Conservation (phyloP, 2,888 invertebrate species). For the Flexamia atlantica region DNA sequence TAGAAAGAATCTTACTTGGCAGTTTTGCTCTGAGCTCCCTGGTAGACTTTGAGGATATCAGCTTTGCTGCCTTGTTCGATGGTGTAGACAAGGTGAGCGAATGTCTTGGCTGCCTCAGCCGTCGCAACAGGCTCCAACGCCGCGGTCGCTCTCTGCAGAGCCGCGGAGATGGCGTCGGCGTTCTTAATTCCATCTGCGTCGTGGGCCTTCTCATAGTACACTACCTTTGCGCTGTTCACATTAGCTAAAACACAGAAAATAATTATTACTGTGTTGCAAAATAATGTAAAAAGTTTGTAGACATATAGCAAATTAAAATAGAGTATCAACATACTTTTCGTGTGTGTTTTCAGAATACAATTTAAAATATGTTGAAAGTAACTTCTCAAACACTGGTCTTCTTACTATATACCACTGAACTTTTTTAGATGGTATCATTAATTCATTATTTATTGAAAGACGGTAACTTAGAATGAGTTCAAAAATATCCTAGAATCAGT, state of each 20-base stretch:
- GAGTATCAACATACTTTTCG: no score
- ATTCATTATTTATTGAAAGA: no score
- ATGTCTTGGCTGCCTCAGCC: constrained; percentile 71
- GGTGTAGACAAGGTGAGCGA: constrained; percentile 82
- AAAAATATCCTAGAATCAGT: no score
- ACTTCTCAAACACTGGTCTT: no score
- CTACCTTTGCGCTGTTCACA: constrained; percentile 76
- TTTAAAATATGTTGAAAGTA: no score
- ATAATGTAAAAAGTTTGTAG: no score
- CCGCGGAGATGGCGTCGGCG: constrained; percentile 77
- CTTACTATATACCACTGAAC: no score
- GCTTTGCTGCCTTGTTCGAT: constrained; percentile 82
- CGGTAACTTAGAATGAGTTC: no score
- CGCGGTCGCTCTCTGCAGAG: constrained; percentile 65
- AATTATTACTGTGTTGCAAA: not conserved
- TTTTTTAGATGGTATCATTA: no score
- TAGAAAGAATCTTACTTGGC: constrained; percentile 81
- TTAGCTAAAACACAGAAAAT: constrained; percentile 71
- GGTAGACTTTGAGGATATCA: constrained; percentile 83
- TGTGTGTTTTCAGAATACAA: no score
- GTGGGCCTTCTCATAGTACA: constrained; percentile 87
- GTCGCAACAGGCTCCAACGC: constrained; percentile 53
- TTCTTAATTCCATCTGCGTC: constrained; percentile 76
- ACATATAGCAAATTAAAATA: no score
- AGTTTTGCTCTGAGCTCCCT: constrained; percentile 70